phyloP scores from a whole-genome alignment of 2,888 invertebrate species.

The Thecophora atra region DNA sequence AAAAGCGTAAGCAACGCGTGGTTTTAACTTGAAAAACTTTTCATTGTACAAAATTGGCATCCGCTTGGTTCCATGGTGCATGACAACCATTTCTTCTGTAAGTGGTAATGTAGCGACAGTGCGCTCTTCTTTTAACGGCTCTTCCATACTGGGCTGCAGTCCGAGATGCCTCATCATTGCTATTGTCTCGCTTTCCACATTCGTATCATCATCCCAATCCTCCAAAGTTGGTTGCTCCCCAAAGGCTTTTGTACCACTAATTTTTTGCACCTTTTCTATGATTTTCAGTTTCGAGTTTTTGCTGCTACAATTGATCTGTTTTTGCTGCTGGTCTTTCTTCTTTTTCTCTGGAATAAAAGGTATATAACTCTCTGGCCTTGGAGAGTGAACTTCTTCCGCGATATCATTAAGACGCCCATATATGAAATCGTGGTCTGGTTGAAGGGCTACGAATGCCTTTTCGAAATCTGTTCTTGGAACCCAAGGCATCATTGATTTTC shows the following conservation, averaged over 20 bases:
- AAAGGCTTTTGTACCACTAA: constrained; percentile 54
- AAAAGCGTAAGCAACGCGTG: constrained; percentile 35
- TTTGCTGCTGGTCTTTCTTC: constrained; percentile 39
- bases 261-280: constrained; percentile 56
- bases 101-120: constrained; percentile 50
- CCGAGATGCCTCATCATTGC: constrained; percentile 59
- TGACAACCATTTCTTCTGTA: constrained; percentile 45
- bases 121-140: constrained; percentile 40
- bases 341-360: constrained; percentile 46
- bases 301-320: constrained; percentile 19
- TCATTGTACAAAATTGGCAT: constrained; percentile 55
- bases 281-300: constrained; percentile 48
- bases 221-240: constrained; percentile 55
- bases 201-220: constrained; percentile 56
- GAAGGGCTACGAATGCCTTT: constrained; percentile 58
- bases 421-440: constrained; percentile 55
- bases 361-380: constrained; percentile 48
- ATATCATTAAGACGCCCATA: constrained; percentile 44
- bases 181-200: constrained; percentile 55
- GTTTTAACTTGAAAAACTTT: constrained; percentile 50
- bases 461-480: constrained; percentile 56
- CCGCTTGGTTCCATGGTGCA: constrained; percentile 49
- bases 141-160: constrained; percentile 51
- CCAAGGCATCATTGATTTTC: constrained; percentile 61
- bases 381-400: constrained; percentile 40